Base-by-base conservation (phyloP, 2,888 invertebrate species). In the Rotaria macrura region DNA sequence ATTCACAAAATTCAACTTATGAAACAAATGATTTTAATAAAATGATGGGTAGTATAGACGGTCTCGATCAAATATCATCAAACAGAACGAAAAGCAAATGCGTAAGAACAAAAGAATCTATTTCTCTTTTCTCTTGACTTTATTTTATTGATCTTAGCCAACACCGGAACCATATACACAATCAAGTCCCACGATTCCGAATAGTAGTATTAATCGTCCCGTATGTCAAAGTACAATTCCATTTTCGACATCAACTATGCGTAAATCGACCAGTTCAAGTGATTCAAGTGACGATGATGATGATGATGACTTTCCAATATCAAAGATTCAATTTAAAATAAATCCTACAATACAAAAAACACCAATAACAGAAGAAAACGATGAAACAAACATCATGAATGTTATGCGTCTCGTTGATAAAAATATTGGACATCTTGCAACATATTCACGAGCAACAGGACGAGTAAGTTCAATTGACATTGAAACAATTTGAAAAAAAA, bases 161-260 rank as follows among this genome's bases (percentile, higher is more conserved):
- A 79, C 79, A 79, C 79, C 79, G 1, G 79, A 79, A 79, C 79
- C 79, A n/a, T 43, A 79, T 43, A 79, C n/a, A 12, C 43, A 43
- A 79, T 40, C 40, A n/a, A 79, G n/a, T n/a, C n/a, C 43, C 10
- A n/a, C n/a, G 3, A 40, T 43, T 43, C 12, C 40, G 2, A 25
- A 10, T 43, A 43, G 3, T 79, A n/a, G n/a, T 25, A 79, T 43
- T 4, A 40, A 43, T 79, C 74, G 43, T 23, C 40, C 43, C 4
- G n/a, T 25, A 23, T 79, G 74, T 79, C 79, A 79, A 43, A 79
- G 79, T 79, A 79, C 43, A 43, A 79, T 43, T 20, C 79, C 79
- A 79, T 79, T 79, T 43, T 43, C 79, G 17, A 25, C 43, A 4
- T 10, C 40, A 14, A 14, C 25, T 4, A 43, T 43, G 10, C 43